phyloP scores from a whole-genome alignment of 2,888 invertebrate genomes.

The Stramonita haemastoma region DNA sequence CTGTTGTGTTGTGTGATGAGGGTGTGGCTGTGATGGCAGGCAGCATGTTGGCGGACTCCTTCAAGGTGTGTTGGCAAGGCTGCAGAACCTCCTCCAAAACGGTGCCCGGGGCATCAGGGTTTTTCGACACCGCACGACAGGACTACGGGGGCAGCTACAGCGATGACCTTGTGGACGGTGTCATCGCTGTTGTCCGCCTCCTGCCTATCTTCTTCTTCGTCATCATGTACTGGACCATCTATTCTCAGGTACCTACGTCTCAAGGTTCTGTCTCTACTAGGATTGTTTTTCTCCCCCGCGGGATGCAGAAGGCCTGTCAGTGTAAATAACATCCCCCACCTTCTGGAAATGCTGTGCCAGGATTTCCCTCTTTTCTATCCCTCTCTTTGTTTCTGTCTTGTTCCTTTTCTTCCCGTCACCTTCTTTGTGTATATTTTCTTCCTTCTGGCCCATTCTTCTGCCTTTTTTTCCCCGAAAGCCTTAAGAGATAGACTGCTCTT shows the following conservation, averaged over 20 bases:
- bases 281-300: too few relatives aligned
- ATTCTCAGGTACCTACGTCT: slow-evolving; percentile 64
- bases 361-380: too few relatives aligned
- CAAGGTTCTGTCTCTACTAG: too few relatives aligned
- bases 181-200: slow-evolving; percentile 62
- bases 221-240: slow-evolving; percentile 70
- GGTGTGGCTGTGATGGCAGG: slow-evolving; percentile 46
- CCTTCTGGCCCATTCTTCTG: too few relatives aligned
- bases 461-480: too few relatives aligned
- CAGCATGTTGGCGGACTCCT: slow-evolving; percentile 57
- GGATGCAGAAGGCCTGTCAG: too few relatives aligned
- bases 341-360: too few relatives aligned
- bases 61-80: slow-evolving; percentile 57
- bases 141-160: slow-evolving; percentile 62
- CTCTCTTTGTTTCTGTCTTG: too few relatives aligned
- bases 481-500: too few relatives aligned
- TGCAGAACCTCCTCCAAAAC: slow-evolving; percentile 33
- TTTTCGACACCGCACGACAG: slow-evolving; percentile 52
- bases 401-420: too few relatives aligned
- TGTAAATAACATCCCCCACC: too few relatives aligned
- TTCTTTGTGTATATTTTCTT: too few relatives aligned
- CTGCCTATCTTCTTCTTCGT: slow-evolving; percentile 66
- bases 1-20: background rate
- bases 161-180: slow-evolving; percentile 64
- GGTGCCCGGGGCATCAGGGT: background rate